Evolutionary conservation across 2,113 vertebrate species (phyloP).

Genomic region (Vireo altiloquus): DNA sequence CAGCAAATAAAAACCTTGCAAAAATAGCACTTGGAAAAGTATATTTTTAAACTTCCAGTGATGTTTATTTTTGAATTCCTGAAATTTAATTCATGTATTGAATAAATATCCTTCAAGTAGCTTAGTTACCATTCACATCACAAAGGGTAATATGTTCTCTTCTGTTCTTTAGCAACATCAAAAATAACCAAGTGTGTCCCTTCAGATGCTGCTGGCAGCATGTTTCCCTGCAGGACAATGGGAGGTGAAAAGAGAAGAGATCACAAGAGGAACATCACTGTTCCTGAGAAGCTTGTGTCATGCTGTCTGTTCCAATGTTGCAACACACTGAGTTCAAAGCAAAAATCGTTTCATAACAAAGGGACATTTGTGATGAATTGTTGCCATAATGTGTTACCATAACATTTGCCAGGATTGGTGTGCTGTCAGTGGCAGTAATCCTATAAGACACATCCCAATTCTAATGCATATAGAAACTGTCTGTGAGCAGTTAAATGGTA

Average conservation of each 20-base stretch:
- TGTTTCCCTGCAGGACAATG: not conserved
- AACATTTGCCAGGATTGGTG: not conserved
- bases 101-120: slow-evolving; percentile 24
- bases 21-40: not conserved
- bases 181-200: not conserved
- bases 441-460: slow-evolving; percentile 16
- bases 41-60: slow-evolving; percentile 50
- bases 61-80: slow-evolving; percentile 57
- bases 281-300: not conserved
- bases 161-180: slow-evolving; percentile 21
- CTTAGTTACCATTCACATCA: not conserved
- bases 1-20: slow-evolving; percentile 46
- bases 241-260: not conserved
- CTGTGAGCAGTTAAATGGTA: slow-evolving; percentile 19
- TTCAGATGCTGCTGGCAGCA: not conserved
- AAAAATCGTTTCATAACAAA: slow-evolving; percentile 29
- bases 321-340: not conserved
- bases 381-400: not conserved
- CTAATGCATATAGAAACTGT: not conserved
- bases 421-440: not conserved
- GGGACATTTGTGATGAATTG: not conserved
- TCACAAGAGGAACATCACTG: not conserved
- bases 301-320: slow-evolving; percentile 8
- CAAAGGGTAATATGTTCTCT: not conserved
- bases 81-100: slow-evolving; percentile 52